Evolutionary conservation across 2,797 vertebrate species (phyloP), one percentile per base, ranked within the genome.

Genomic region (Clarias fuscus): DNA sequence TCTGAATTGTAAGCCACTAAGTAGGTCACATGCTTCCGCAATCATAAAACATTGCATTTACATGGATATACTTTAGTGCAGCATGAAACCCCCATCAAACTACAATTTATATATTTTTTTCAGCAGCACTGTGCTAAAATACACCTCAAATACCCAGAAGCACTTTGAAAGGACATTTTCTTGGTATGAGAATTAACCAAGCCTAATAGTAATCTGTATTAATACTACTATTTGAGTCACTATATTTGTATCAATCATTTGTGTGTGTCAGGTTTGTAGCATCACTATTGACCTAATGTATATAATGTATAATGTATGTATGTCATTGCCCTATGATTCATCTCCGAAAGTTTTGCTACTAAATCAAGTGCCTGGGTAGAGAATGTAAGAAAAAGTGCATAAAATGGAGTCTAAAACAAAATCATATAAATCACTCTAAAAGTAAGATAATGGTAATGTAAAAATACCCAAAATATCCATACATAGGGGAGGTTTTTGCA

Each of bases 101-200:
- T 88, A 18, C 18, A 61, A 61, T 22, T 61, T 61, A 61, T 61
- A 2, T 61, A 7, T 61, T 61, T 61, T 61, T 61, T 7, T 86
- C 92, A 89, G 86, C 87, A 84, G 30, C 20, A 6, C 67, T 86
- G 80, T 68, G 48, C 62, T 88, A 80, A 82, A 91, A 86, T 84
- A 88, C 80, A 77, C 37, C 64, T 83, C 68, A 83, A 87, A 85
- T 86, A 85, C 91, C 91, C 90, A 91, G 89, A 87, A 88, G 85
- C 88, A 53, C 88, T 89, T 92, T 89, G 91, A 91, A 91, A 93
- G 91, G 81, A 92, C 91, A 93, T 92, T 87, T 83, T 78, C 65
- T 61, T 56, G 53, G 81, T 62, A 65, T 73, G 61, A 68, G 67
- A 68, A 18, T 59, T 61, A 59, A 30, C 80, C 62, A 77, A 87